These are phyloP conservation scores for Cetonia aurata DNA, from an alignment of 2,888 invertebrate genomes.

Conservation along the genomic window DNA sequence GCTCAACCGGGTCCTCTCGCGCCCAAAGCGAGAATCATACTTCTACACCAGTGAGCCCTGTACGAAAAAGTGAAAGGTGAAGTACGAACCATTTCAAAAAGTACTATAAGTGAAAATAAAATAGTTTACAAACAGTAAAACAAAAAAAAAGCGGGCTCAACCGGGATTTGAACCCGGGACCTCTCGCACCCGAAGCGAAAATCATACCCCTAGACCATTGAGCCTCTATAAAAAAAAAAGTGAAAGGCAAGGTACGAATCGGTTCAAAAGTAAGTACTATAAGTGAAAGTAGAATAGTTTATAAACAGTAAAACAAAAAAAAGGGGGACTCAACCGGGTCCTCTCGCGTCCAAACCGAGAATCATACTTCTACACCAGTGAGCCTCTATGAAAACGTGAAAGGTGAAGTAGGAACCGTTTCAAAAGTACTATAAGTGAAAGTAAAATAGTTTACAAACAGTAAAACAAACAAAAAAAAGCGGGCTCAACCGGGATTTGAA, in stretches of 20 bases:
- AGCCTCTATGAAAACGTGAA: background rate
- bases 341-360: slow-evolving; percentile 69
- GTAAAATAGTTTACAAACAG: background rate
- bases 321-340: slow-evolving; percentile 35
- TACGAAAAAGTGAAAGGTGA: too few species aligned
- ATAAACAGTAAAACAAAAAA: slow-evolving; percentile 23
- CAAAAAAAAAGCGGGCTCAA: slow-evolving; percentile 59
- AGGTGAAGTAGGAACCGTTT: background rate
- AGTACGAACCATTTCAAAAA: too few species aligned
- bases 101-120: too few species aligned
- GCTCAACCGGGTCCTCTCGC: too few species aligned
- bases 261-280: too few species aligned
- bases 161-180: slow-evolving; percentile 68
- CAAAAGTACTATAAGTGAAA: background rate
- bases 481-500: slow-evolving; percentile 68
- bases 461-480: slow-evolving; percentile 48
- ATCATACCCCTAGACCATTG: slow-evolving; percentile 69
- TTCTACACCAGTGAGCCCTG: too few species aligned
- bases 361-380: slow-evolving; percentile 63
- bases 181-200: slow-evolving; percentile 69
- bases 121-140: background rate
- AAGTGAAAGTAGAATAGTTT: too few species aligned
- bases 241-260: background rate
- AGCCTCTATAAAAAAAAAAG: slow-evolving; percentile 55
- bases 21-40: too few species aligned